Evolutionary conservation across 2,113 vertebrate species (phyloP).

Genomic region (Corynorhinus townsendii): DNA sequence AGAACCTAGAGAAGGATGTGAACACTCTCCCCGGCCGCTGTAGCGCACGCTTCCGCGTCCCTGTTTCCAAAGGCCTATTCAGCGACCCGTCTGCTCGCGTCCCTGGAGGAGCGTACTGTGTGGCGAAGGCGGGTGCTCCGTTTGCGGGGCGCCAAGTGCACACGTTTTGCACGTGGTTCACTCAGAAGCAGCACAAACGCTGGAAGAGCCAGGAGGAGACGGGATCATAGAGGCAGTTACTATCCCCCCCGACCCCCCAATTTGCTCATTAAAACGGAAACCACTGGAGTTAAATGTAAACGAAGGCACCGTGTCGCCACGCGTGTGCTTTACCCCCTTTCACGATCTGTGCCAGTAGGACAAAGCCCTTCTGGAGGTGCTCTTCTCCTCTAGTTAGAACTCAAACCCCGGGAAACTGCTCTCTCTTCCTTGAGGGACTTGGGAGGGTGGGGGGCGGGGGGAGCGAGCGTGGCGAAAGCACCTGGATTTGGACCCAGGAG

Average conservation of each 20-base stretch:
- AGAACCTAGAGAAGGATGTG: neutral
- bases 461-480: neutral
- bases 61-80: neutral
- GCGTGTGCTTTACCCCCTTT: neutral
- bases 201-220: neutral
- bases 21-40: no score
- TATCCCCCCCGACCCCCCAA: neutral
- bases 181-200: neutral
- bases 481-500: neutral
- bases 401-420: neutral
- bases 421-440: neutral
- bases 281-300: neutral
- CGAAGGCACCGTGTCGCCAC: neutral
- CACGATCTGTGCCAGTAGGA: neutral
- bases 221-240: neutral
- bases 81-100: neutral
- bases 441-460: neutral
- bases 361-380: neutral
- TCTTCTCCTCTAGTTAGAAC: constrained; percentile 32
- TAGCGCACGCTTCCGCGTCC: neutral
- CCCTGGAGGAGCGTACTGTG: neutral
- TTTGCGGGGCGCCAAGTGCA: no score
- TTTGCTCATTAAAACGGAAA: neutral
- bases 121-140: neutral
- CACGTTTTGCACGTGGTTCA: neutral